Evolutionary conservation across 2,888 invertebrate species (phyloP), one percentile per base, ranked within the genome.

Genomic region (Aethes cnicana): DNA sequence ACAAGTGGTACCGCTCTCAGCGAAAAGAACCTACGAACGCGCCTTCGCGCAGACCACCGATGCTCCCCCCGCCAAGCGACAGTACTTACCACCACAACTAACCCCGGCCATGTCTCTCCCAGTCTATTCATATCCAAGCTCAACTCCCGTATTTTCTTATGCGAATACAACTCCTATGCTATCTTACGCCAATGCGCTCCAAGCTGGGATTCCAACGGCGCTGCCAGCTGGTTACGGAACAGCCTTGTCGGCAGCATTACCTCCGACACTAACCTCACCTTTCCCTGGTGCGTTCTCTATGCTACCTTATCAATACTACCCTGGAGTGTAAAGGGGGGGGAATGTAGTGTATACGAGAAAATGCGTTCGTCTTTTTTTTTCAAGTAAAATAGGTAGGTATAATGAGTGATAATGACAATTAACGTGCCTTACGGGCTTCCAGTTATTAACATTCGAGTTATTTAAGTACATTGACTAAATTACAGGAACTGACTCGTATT

Each of bases 21-120:
- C 93, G 55, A 95, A 95, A 74, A 88, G 95, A 1, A 91, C 91
- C 0, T 95, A 94, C 83, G 95, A 95, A 30, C 92, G 92, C 66
- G 94, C 95, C 1, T 95, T 95, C 66, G 90, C 93, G 1, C 90
- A 90, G 7, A 88, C 80, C 1, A 60, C 74, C 1, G 82, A 84
- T 3, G 63, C 79, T 9, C 63, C 87, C 20, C 83, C 92, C n/a
- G 84, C 90, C 18, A 89, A 92, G 30, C 74, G 91, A 57, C 71
- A 82, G 57, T 86, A 90, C 74, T 64, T 80, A 5, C 78, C 72
- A 0, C 80, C 75, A 2, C 83, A 87, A 9, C 81, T 90, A 59
- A 68, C 84, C 0, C 83, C 83, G 0, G 62, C 77, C 0, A 68
- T 77, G 57, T 88, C 77, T n/a, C 72, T 79, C 0, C 91, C 92